phyloP scores from a whole-genome alignment of 2,113 vertebrate species.

The Nerophis lumbriciformis region DNA sequence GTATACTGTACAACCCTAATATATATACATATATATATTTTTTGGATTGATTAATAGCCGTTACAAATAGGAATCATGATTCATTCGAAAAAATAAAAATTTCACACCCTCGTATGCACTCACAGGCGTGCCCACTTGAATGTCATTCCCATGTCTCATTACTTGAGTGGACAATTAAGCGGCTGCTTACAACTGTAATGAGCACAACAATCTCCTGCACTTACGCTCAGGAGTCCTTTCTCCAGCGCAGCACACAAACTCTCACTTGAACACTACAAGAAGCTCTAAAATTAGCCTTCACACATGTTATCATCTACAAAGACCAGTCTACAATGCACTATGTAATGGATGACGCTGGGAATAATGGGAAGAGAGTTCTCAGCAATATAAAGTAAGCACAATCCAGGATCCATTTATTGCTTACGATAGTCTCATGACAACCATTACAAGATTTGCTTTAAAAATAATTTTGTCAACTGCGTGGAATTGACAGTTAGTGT shows the following conservation, averaged over 20 bases:
- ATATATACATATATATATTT: too few relatives aligned
- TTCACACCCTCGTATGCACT: background rate
- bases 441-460: too few relatives aligned
- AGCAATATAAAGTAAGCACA: background rate
- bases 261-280: conserved; percentile 29
- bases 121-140: conserved; percentile 20
- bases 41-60: too few relatives aligned
- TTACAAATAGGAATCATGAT: too few relatives aligned
- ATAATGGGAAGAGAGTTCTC: background rate
- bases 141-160: conserved; percentile 50
- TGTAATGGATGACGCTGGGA: conserved; percentile 1
- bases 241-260: conserved; percentile 41
- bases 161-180: conserved; percentile 57
- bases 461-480: too few relatives aligned
- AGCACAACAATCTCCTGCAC: conserved; percentile 50
- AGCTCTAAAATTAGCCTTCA: conserved; percentile 48
- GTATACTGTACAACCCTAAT: too few relatives aligned
- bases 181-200: conserved; percentile 54
- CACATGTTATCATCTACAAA: conserved; percentile 33
- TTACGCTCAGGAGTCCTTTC: conserved; percentile 37
- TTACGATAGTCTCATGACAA: too few relatives aligned
- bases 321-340: background rate
- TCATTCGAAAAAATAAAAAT: too few relatives aligned
- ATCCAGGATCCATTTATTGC: too few relatives aligned
- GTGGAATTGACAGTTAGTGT: too few relatives aligned